Base-by-base conservation (phyloP, 2,888 invertebrate genomes). In the Torymus texanus region DNA sequence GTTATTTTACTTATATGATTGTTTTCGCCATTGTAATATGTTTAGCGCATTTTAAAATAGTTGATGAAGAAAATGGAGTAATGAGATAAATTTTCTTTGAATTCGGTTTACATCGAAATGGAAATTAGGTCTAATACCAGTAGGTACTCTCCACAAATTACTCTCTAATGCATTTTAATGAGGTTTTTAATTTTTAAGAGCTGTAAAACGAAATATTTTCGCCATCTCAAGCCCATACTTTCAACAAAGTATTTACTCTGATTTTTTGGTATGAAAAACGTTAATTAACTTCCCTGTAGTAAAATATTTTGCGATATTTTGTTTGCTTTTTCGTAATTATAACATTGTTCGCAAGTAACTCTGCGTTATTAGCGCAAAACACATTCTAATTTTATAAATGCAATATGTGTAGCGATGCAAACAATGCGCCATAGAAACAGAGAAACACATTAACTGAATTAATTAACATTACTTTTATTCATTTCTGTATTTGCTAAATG, bases 261-360 rank as follows among this genome's bases (percentile, higher is more conserved):
- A 71, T 18, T 50, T 3, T 53, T 16, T 2, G 5, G 10, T 41
- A 70, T 63, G n/a, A 41, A 56, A 18, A 70, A 2, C 18, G 29
- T 65, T 66, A 78, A 78, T 78, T 66, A 72, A 72, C 29, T 55
- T n/a, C 24, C 13, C 41, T 56, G 18, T 50, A 16, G 2, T 63
- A 21, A 53, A 56, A 59, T 58, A 51, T 63, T 75, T 75, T 51
- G 24, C 29, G 24, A 55, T 51, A 12, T 63, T 68, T 74, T 41
- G n/a, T 73, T 73, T 41, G 67, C 70, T 65, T 70, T 74, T 75
- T 65, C 58, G 12, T 59, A 71, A 71, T 79, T 79, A 70, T 10
- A 58, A 53, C 13, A 75, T n/a, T 66, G 65, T 66, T 59, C 12
- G 1, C 2, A 21, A 41, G 56, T 16, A 65, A 53, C 0, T 59